A percentile compares a stretch with the other conserved stretches of the same genome.
phyloP scores from a whole-genome alignment of 2,888 invertebrate species.

The Rotaria socialis region DNA sequence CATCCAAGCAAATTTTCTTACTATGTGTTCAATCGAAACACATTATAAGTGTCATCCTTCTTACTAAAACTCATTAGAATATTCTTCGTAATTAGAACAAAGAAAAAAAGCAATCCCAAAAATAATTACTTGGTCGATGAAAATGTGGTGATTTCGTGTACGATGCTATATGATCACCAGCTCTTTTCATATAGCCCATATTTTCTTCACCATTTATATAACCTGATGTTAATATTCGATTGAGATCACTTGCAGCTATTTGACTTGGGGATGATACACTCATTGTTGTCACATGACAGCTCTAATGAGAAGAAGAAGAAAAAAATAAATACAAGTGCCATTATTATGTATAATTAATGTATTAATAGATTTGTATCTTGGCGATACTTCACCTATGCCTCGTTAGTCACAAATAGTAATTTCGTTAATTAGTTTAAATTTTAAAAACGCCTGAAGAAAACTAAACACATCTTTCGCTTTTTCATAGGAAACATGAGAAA shows the following conservation, averaged over 20 bases:
- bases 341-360: background rate
- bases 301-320: background rate
- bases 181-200: conserved; percentile 34
- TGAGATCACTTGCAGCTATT: conserved; percentile 15
- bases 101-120: background rate
- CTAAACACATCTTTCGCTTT: background rate
- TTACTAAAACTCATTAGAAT: background rate
- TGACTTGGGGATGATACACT: conserved; percentile 1
- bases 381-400: background rate
- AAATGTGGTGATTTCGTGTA: conserved; percentile 19
- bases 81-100: background rate
- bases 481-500: background rate
- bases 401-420: conserved; percentile 1
- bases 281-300: background rate
- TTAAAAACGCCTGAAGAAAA: too few relatives aligned
- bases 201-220: conserved; percentile 37
- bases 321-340: background rate
- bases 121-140: conserved; percentile 36
- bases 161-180: background rate
- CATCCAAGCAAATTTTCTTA: background rate
- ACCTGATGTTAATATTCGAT: conserved; percentile 19
- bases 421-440: background rate
- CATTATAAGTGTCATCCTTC: background rate
- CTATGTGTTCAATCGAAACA: background rate
- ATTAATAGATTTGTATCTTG: background rate